These are phyloP conservation scores for Sus cebifrons DNA, from an alignment of 2,797 vertebrate species.

Conservation along the genomic window DNA sequence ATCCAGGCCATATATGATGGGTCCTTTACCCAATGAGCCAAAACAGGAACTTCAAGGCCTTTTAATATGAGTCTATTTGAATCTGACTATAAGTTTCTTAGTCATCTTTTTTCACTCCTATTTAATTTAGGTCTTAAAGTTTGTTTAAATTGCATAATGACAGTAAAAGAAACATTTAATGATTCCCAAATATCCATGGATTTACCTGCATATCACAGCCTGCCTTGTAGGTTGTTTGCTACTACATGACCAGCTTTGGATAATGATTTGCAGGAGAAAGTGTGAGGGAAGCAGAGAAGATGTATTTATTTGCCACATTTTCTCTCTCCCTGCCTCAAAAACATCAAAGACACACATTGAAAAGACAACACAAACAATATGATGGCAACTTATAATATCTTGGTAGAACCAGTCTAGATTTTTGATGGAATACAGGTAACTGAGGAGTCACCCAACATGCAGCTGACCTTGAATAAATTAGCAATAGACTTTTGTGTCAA, in stretches of 20 bases:
- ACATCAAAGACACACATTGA: not conserved
- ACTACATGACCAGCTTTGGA: not conserved
- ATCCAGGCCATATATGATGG: no score
- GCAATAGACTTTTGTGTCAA: not conserved
- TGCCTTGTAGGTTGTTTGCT: not conserved
- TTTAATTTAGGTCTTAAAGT: not conserved
- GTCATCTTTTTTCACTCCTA: not conserved
- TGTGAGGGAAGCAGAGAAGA: not conserved
- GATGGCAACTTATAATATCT: not conserved
- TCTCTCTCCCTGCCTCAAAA: not conserved
- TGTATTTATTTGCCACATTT: not conserved
- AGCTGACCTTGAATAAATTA: not conserved
- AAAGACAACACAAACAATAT: not conserved
- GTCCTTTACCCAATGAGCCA: no score
- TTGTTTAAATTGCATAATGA: not conserved
- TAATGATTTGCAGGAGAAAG: rapidly evolving
- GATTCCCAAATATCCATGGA: not conserved
- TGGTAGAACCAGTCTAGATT: not conserved
- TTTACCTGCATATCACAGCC: not conserved
- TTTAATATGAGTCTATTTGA: not conserved
- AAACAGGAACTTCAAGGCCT: no score
- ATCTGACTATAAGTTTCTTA: not conserved
- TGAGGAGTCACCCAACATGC: not conserved
- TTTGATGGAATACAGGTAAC: not conserved
- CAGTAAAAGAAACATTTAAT: not conserved